These are phyloP conservation scores for Bombus terrestris DNA, from an alignment of 1,140 invertebrate genomes.

Conservation along the genomic window DNA sequence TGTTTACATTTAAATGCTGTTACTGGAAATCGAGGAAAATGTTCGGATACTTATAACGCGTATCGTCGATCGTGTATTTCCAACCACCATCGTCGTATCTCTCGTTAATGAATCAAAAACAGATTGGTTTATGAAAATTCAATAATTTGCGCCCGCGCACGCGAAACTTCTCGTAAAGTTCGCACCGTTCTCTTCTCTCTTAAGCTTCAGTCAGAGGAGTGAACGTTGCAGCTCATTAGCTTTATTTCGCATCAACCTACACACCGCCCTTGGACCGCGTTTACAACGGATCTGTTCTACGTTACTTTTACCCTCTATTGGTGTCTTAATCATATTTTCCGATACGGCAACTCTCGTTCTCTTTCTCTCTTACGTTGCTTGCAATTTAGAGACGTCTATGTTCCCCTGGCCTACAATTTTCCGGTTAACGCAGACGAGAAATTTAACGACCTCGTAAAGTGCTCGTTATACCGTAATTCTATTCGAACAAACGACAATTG, in stretches of 20 bases:
- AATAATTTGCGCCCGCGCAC: neutral
- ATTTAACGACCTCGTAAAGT: slow-evolving; percentile 31
- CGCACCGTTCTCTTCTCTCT: neutral
- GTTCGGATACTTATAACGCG: neutral
- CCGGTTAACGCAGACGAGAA: neutral
- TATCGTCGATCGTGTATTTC: neutral
- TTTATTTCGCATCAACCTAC: neutral
- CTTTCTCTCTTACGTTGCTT: neutral
- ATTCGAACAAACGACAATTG: slow-evolving; percentile 24
- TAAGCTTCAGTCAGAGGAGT: neutral
- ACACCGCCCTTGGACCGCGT: neutral
- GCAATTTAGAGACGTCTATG: neutral
- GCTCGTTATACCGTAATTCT: slow-evolving; percentile 29
- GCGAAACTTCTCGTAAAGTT: neutral
- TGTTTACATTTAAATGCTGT: neutral
- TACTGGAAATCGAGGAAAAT: neutral
- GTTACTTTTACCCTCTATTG: neutral
- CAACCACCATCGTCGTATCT: neutral
- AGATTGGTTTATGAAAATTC: slow-evolving; percentile 23
- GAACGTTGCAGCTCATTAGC: slow-evolving; percentile 31
- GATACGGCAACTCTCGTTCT: neutral
- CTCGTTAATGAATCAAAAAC: slow-evolving; percentile 28
- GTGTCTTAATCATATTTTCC: neutral
- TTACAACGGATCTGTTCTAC: neutral
- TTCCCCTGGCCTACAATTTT: neutral